Evolutionary conservation across 2,113 vertebrate genomes (phyloP), one percentile per base, ranked within the genome.

Genomic region (Pedetes capensis): DNA sequence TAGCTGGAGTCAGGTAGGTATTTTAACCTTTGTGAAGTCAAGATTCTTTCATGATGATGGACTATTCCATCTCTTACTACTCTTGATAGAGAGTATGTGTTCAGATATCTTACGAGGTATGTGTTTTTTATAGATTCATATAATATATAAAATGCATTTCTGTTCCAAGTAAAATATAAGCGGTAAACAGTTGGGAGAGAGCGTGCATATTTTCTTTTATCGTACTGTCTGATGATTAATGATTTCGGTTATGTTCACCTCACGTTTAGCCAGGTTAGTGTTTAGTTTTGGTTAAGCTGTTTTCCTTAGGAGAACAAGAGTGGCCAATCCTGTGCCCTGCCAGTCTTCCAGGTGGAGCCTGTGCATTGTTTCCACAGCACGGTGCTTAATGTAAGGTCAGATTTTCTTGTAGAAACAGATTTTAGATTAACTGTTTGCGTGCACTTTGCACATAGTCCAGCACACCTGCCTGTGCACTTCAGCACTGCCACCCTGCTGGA

Each of bases 151-250:
- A 97, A 97, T 96, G 92, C 37, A 25, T 83, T 96, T 97, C 96
- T 96, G 95, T 97, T 97, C 97, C 97, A 97, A 97, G 97, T 94
- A 97, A 97, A 97, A 97, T 90, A 97, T 0, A 76, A 89, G 79
- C 47, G 88, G 96, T 97, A 96, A 97, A 97, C 96, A 96, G 59
- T 87, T 29, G 92, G 91, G 92, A 95, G 96, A 85, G 90, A 69
- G 88, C 92, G 37, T 49, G 93, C 97, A 96, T 94, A 95, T 84
- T 97, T 94, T 42, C 78, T 95, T 95, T 92, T 96, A 87, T 96
- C 72, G 53, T 66, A 92, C 96, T 96, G 96, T 90, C 90, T 96
- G 95, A 78, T 96, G 97, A 97, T 94, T 95, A 95, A 92, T 95
- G 95, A 86, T 14, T 11, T 93, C 86, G 86, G 97, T 95, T 94